A percentile compares a stretch with the other conserved stretches of the same genome.
phyloP scores from a whole-genome alignment of 2,113 vertebrate genomes.

The Prietella phreatophila region DNA sequence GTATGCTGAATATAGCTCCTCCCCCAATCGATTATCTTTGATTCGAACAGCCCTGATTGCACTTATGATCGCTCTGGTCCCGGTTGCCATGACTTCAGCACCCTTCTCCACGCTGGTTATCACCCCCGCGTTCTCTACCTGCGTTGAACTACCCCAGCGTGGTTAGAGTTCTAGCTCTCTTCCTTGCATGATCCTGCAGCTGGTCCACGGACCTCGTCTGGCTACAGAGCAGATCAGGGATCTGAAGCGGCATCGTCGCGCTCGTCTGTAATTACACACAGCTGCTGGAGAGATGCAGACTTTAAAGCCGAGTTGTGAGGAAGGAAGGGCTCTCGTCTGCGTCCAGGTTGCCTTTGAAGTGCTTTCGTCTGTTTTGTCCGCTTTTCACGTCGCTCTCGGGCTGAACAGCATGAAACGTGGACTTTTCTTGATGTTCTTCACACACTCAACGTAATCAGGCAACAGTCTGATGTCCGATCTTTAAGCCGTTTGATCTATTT shows the following conservation, averaged over 20 bases:
- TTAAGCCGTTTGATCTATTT: background rate
- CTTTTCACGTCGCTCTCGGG: background rate
- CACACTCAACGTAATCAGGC: no score
- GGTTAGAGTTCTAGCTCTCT: background rate
- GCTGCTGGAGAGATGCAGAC: constrained; percentile 48
- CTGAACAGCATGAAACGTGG: constrained; percentile 11
- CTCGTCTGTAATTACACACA: constrained; percentile 61
- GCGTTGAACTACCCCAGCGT: background rate
- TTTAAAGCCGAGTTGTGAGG: constrained; percentile 23
- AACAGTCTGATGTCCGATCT: background rate
- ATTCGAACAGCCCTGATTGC: background rate
- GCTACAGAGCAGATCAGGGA: constrained; percentile 58
- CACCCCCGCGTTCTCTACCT: background rate
- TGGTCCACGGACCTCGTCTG: constrained; percentile 47
- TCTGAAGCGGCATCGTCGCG: constrained; percentile 20
- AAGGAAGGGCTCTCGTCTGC: constrained; percentile 16
- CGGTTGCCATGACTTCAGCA: background rate
- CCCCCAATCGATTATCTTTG: background rate
- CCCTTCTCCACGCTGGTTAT: background rate
- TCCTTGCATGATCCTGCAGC: constrained; percentile 55
- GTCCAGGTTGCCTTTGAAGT: constrained; percentile 47
- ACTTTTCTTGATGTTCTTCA: background rate
- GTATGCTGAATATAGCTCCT: background rate
- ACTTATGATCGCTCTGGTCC: background rate
- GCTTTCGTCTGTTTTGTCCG: constrained; percentile 55